Evolutionary conservation across 2,797 vertebrate species (phyloP).

Genomic region (Pelobates cultripes): DNA sequence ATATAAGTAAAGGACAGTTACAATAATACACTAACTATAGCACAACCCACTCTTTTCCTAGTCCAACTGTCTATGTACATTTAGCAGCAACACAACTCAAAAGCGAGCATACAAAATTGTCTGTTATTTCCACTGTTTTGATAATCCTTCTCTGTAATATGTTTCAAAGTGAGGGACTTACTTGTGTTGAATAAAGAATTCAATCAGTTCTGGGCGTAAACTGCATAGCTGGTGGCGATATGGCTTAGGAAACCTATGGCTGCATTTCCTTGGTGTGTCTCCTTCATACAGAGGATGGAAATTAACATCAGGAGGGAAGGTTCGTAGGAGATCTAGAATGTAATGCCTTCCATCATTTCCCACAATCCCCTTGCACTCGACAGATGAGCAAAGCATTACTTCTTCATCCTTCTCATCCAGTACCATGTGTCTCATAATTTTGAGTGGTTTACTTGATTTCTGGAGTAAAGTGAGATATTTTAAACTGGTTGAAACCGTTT

Average conservation of each 20-base stretch:
- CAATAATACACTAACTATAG: no score
- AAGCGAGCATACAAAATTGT: background rate
- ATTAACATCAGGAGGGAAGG: constrained; percentile 78
- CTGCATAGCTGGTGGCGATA: constrained; percentile 76
- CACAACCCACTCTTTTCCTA: no score
- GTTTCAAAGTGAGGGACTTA: constrained; percentile 60
- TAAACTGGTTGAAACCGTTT: constrained; percentile 38
- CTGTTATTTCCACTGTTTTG: background rate
- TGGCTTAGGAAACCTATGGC: constrained; percentile 62
- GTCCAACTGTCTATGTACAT: no score
- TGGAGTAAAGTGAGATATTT: constrained; percentile 48
- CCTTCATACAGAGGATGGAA: constrained; percentile 63
- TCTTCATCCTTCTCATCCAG: constrained; percentile 46
- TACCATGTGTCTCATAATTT: constrained; percentile 47
- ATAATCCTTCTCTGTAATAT: background rate
- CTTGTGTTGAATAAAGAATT: constrained; percentile 79
- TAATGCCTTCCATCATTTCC: constrained; percentile 80
- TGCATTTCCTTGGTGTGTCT: constrained; percentile 62
- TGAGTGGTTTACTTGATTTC: constrained; percentile 43
- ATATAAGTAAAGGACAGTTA: no score
- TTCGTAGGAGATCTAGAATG: constrained; percentile 79
- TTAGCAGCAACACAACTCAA: no score
- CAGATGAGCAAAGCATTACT: constrained; percentile 72
- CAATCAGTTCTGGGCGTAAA: constrained; percentile 76
- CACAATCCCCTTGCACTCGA: constrained; percentile 79